Evolutionary conservation across 1,140 invertebrate species (phyloP), one percentile per base, ranked within the genome.

Genomic region (Hypothenemus hampei): DNA sequence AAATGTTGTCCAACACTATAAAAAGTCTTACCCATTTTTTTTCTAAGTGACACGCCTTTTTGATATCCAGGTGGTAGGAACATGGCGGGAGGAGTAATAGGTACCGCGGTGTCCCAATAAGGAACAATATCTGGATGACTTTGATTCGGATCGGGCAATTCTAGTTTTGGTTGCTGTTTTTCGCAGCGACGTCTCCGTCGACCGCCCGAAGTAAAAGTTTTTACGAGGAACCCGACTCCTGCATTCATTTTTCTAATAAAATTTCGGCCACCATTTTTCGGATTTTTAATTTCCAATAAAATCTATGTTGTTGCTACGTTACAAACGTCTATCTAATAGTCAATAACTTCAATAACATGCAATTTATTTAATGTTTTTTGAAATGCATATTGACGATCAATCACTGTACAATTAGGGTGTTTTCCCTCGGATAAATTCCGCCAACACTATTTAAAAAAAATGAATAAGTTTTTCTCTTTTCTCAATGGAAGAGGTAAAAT

Each of bases 51-150:
- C 43, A 36, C 43, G 11, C 24, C 18, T 15, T 41, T 57, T 35
- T 57, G 55, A 31, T 63, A 57, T 18, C 61, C 61, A 22, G 63
- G 54, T 1, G 63, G 63, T 23, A 63, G 23, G 26, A 84, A 84
- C 21, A 81, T 81, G 2, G 82, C 81, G 10, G 82, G 82, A 4
- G 82, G 82, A 16, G 82, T 84, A 48, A 84, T 84, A 3, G 82
- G 82, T 3, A 78, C 73, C 2, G 75, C 75, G 19, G 65, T 64
- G 46, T 80, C 77, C 77, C 79, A 81, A 50, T 64, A 66, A 10
- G 77, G 76, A 16, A 82, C 77, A 23, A 80, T 74, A 46, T 83
- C 79, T 44, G 77, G 75, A 35, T 75, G 75, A 72, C 75, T 70
- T 69, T 76, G 72, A 74, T 74, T 69, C 69, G 75, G 69, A 75